Evolutionary conservation across 2,113 vertebrate genomes (phyloP), one percentile per base, ranked within the genome.

Genomic region (Xyliphius kryptos): DNA sequence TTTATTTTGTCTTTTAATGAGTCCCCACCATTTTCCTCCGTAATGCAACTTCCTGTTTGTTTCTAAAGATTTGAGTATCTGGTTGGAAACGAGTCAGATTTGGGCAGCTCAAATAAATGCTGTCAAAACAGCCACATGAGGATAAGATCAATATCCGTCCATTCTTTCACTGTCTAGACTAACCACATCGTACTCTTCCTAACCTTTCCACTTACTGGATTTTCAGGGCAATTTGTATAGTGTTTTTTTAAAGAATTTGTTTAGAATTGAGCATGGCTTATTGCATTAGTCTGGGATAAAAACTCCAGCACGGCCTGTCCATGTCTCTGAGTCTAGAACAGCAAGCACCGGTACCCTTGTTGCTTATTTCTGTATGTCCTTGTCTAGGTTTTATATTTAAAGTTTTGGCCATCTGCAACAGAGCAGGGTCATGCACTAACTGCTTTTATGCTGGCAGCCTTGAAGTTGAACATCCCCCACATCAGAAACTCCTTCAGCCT

Each of bases 381-480:
- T 67, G 46, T 67, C 17, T 22, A 36, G n/a, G 22, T 51, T 66
- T 66, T 71, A 63, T n/a, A n/a, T n/a, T n/a, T n/a, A n/a, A 67
- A 67, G 53, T 71, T 5, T 13, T 57, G 43, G 53, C 63, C 51
- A 71, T 61, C 43, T 71, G 48, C 44, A 61, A 6, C 58, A 19
- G 49, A 40, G 48, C 52, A 61, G 63, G 57, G 44, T 52, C 32
- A 17, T 16, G 40, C n/a, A n/a, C n/a, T n/a, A n/a, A n/a, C n/a
- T n/a, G n/a, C n/a, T n/a, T n/a, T n/a, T n/a, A n/a, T n/a, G n/a
- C n/a, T n/a, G n/a, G n/a, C n/a, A 63, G 32, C 66, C 50, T 61
- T 61, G 66, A 55, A 49, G 43, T 56, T 22, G 15, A n/a, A n/a
- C n/a, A n/a, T n/a, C n/a, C n/a, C n/a, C n/a, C n/a, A n/a, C n/a